Percentiles rank a stretch among this genome's conserved stretches.
phyloP scores from a whole-genome alignment of 2,113 vertebrate species.

The Archocentrus centrarchus region DNA sequence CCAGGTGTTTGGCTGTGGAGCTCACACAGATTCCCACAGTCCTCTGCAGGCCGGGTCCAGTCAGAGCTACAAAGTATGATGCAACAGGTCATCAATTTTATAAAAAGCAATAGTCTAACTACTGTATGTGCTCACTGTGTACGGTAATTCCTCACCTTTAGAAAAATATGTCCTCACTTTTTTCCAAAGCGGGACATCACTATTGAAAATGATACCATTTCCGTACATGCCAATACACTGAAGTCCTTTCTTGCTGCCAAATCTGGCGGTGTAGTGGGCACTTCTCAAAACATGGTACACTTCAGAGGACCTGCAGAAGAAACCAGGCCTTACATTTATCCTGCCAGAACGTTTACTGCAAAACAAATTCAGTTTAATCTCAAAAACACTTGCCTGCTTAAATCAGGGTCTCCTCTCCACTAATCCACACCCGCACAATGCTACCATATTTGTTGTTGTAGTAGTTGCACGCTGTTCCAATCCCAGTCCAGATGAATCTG shows the following conservation, averaged over 20 bases:
- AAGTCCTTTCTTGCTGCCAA: constrained; percentile 88
- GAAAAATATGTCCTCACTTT: constrained; percentile 87
- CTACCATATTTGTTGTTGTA: constrained; percentile 93
- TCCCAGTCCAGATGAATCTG: constrained; percentile 92
- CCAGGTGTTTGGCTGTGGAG: constrained; percentile 85
- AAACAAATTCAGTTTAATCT: neutral
- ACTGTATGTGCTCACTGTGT: neutral
- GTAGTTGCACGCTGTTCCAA: constrained; percentile 93
- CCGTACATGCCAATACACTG: constrained; percentile 93
- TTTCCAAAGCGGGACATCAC: constrained; percentile 88
- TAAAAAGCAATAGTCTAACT: neutral
- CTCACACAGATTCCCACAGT: constrained; percentile 85
- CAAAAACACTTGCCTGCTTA: constrained; percentile 86
- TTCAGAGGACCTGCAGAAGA: constrained; percentile 84
- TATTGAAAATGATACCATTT: constrained; percentile 95
- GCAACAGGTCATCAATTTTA: neutral
- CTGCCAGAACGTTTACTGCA: neutral
- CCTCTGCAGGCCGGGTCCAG: constrained; percentile 86
- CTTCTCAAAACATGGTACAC: constrained; percentile 91
- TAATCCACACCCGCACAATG: constrained; percentile 93
- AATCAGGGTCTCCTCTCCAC: constrained; percentile 93
- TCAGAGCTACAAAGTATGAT: constrained; percentile 83
- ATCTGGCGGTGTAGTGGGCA: constrained; percentile 85
- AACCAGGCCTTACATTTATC: neutral
- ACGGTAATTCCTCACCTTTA: constrained; percentile 83